Evolutionary conservation across 1,140 invertebrate genomes (phyloP).

Genomic region (Cecropterus lyciades): DNA sequence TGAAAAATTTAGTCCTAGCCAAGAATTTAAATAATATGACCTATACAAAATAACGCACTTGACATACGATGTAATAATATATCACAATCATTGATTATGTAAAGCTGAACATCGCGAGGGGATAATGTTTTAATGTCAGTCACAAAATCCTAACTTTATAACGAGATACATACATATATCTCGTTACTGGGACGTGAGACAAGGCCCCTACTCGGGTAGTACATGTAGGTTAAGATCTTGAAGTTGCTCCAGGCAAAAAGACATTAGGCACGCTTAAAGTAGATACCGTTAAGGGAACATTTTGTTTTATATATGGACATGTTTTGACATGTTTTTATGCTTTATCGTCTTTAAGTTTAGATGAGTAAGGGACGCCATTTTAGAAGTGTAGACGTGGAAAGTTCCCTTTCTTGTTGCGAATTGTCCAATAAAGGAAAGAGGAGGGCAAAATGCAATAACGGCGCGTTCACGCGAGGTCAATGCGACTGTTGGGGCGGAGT

Average conservation of each 20-base stretch:
- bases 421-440: conserved; percentile 37
- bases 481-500: conserved; percentile 39
- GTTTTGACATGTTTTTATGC: not conserved
- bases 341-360: too few relatives aligned
- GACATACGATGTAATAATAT: too few relatives aligned
- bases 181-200: not conserved
- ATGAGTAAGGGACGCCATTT: conserved; percentile 31
- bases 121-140: too few relatives aligned
- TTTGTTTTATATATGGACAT: not conserved
- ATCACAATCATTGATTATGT: too few relatives aligned
- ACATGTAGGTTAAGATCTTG: conserved; percentile 25
- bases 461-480: conserved; percentile 40
- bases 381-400: conserved; percentile 43
- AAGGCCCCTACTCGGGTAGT: conserved; percentile 3
- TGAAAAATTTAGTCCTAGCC: too few relatives aligned
- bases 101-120: too few relatives aligned
- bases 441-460: conserved; percentile 47
- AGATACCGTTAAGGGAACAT: conserved; percentile 17
- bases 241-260: conserved; percentile 22
- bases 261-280: conserved; percentile 23
- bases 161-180: not conserved
- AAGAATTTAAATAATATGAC: too few relatives aligned
- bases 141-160: too few relatives aligned
- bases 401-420: conserved; percentile 49
- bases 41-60: too few relatives aligned